Evolutionary conservation across 2,888 invertebrate species (phyloP).

Genomic region (Catocala fraxini): DNA sequence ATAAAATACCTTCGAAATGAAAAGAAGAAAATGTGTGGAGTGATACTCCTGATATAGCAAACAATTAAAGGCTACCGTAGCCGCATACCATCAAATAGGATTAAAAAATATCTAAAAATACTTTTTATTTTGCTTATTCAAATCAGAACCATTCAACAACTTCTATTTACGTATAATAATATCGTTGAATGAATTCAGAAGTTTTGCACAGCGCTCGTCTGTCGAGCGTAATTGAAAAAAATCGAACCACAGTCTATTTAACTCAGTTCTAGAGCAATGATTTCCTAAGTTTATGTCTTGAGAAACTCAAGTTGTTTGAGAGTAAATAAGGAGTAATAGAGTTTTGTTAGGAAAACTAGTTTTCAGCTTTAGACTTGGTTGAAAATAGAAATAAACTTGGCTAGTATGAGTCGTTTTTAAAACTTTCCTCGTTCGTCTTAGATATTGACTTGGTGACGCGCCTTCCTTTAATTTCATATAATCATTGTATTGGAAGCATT

Average conservation of each 20-base stretch:
- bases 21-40: too few relatives aligned
- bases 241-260: constrained; percentile 23
- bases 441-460: too few relatives aligned
- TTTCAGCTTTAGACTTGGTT: constrained; percentile 1
- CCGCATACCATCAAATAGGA: too few relatives aligned
- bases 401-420: too few relatives aligned
- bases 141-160: background rate
- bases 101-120: too few relatives aligned
- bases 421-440: too few relatives aligned
- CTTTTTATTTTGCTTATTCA: too few relatives aligned
- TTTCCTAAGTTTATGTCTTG: constrained; percentile 25
- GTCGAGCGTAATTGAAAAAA: constrained; percentile 23
- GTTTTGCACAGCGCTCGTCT: constrained; percentile 1
- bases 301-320: constrained; percentile 8
- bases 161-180: constrained; percentile 15
- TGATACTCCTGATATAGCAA: too few relatives aligned
- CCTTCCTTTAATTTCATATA: too few relatives aligned
- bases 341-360: constrained; percentile 3
- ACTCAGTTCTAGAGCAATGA: constrained; percentile 24
- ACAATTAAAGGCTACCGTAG: too few relatives aligned
- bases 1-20: too few relatives aligned
- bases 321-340: constrained; percentile 27
- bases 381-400: background rate
- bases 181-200: constrained; percentile 5
- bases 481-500: too few relatives aligned